Base-by-base conservation (phyloP, 2,113 vertebrate genomes). In the Ciconia maguari region DNA sequence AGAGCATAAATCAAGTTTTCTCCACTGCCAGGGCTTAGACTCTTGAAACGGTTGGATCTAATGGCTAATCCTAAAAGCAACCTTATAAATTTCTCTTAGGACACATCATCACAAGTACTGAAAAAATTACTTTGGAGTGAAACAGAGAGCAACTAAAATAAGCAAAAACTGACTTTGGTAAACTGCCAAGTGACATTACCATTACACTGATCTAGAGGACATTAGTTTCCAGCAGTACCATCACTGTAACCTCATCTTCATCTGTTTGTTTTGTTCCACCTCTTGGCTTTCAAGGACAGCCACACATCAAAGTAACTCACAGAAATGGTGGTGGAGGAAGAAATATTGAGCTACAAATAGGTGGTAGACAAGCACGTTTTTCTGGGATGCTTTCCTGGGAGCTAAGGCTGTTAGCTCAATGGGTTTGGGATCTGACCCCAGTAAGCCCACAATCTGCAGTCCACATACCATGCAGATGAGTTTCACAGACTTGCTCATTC, bases 401-500 rank as follows among this genome's bases (percentile, higher is more conserved):
- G 34, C 13, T 90, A 74, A 80, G 34, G 32, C 16, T 60, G 27
- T 48, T 81, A 65, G 75, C 11, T 57, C 38, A 46, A 6, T 3
- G 10, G 46, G 19, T 13, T 41, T 51, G 11, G 14, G 27, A 54
- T 70, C 46, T 66, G 52, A 81, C 20, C 30, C 41, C 26, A 26
- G n/a, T 12, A 69, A 65, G n/a, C 7, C 34, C 55, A n/a, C 16
- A 15, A 66, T 61, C 7, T 75, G 55, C 44, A n/a, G 14, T 16
- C 38, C 32, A 25, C 26, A n/a, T 46, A 42, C 65, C 5, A 11
- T 0, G 0, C 41, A 78, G 55, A 19, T 6, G 20, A 38, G 25
- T 52, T 81, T 72, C 58, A 60, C 29, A 78, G 16, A 46, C 30
- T 83, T 65, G 16, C 7, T 81, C 13, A 14, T 60, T 51, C 38